Evolutionary conservation across 2,113 vertebrate genomes (phyloP).

Genomic region (Elephantulus edwardii): DNA sequence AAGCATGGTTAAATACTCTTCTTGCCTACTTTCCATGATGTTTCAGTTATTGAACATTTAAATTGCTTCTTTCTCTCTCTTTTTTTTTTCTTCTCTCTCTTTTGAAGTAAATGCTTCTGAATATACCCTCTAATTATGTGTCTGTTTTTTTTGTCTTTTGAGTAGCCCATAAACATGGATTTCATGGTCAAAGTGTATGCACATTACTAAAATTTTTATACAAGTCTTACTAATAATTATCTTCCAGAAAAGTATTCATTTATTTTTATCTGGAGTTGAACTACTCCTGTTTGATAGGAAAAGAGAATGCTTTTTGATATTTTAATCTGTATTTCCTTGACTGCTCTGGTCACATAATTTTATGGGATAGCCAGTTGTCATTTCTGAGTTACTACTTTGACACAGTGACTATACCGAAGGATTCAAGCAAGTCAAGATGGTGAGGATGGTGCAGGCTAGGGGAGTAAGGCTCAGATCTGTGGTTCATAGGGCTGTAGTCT

Average conservation of each 20-base stretch:
- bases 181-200: slow-evolving; percentile 4
- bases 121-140: too few relatives aligned
- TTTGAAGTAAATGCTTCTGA: slow-evolving; percentile 17
- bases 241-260: not conserved
- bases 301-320: slow-evolving; percentile 5
- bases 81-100: slow-evolving; percentile 8
- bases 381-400: slow-evolving; percentile 25
- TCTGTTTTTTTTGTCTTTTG: too few relatives aligned
- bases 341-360: slow-evolving; percentile 15
- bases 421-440: too few relatives aligned
- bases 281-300: not conserved
- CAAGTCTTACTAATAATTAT: slow-evolving; percentile 5
- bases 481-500: too few relatives aligned
- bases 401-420: too few relatives aligned
- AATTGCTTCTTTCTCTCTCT: too few relatives aligned
- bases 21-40: slow-evolving; percentile 31
- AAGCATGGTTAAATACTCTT: not conserved
- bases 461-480: too few relatives aligned
- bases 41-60: slow-evolving; percentile 18
- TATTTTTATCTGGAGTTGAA: slow-evolving; percentile 21
- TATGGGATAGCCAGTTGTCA: not conserved
- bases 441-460: too few relatives aligned
- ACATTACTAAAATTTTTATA: not conserved
- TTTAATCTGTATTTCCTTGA: slow-evolving; percentile 45
- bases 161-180: not conserved